Evolutionary conservation across 2,797 vertebrate species (phyloP).

Genomic region (Clarias fuscus): DNA sequence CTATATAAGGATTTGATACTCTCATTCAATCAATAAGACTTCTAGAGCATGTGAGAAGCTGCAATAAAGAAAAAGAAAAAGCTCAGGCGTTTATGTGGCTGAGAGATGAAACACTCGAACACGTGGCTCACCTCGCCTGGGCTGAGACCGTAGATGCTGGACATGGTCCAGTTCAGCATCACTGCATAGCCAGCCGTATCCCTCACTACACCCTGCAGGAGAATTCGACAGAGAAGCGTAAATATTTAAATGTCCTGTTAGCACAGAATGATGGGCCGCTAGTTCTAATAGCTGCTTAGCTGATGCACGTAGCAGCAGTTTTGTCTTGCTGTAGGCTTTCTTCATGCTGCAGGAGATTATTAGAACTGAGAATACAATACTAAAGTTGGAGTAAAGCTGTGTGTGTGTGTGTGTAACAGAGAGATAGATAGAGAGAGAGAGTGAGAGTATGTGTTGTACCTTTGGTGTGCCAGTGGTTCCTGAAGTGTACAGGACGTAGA

Average conservation of each 20-base stretch:
- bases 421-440: too few relatives aligned
- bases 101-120: not conserved
- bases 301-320: not conserved
- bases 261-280: not conserved
- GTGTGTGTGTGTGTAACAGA: not conserved
- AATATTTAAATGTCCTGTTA: not conserved
- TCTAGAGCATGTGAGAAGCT: not conserved
- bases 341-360: not conserved
- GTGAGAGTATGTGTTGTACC: slow-evolving; percentile 68
- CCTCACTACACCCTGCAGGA: slow-evolving; percentile 86
- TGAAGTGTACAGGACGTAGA: slow-evolving; percentile 95
- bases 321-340: not conserved
- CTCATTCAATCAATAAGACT: not conserved
- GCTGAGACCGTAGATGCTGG: slow-evolving; percentile 88
- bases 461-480: slow-evolving; percentile 95
- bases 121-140: slow-evolving; percentile 87
- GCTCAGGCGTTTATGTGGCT: not conserved
- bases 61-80: not conserved
- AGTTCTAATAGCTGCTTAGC: not conserved
- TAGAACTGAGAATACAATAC: too few relatives aligned
- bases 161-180: slow-evolving; percentile 98
- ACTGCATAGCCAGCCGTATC: slow-evolving; percentile 92
- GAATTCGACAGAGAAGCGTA: not conserved
- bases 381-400: not conserved
- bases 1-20: not conserved